Conservation (phyloP, 2,888 invertebrate genomes). For the Tryphoninae sp. region DNA sequence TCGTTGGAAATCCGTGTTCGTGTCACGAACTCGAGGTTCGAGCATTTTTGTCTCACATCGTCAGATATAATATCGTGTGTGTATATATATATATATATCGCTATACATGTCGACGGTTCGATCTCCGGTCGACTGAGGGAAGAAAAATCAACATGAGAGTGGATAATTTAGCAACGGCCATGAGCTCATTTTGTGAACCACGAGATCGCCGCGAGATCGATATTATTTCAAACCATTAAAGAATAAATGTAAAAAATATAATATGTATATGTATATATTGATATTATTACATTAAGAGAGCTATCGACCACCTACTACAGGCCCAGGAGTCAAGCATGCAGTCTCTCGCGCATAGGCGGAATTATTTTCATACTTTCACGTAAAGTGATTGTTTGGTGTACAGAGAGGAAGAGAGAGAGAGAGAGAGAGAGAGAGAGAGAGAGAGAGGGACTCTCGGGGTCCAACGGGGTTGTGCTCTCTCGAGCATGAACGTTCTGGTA, state of each 20-base stretch:
- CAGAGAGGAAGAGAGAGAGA: slow-evolving; percentile 36
- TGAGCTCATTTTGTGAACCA: slow-evolving; percentile 55
- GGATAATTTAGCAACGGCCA: slow-evolving; percentile 60
- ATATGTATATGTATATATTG: slow-evolving; percentile 34
- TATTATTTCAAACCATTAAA: slow-evolving; percentile 51
- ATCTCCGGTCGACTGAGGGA: slow-evolving; percentile 15
- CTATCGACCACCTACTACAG: slow-evolving; percentile 46
- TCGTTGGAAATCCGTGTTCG: background rate
- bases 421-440: slow-evolving; percentile 27
- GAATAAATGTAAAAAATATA: slow-evolving; percentile 19
- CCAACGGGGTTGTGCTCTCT: slow-evolving; percentile 76
- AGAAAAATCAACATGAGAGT: slow-evolving; percentile 17
- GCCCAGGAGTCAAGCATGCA: slow-evolving; percentile 33
- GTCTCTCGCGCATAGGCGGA: slow-evolving; percentile 66
- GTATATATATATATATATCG: slow-evolving; percentile 2
- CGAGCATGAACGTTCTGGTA: slow-evolving; percentile 79
- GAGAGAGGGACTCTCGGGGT: slow-evolving; percentile 62
- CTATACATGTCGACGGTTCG: slow-evolving; percentile 34
- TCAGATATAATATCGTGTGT: too few species aligned
- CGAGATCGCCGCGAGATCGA: slow-evolving; percentile 51
- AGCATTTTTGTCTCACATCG: slow-evolving; percentile 22
- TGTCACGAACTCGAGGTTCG: background rate
- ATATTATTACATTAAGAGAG: slow-evolving; percentile 22
- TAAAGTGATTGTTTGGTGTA: slow-evolving; percentile 79
- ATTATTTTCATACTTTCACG: slow-evolving; percentile 81